Conservation (phyloP, 2,113 vertebrate genomes). For the Calypte anna region DNA sequence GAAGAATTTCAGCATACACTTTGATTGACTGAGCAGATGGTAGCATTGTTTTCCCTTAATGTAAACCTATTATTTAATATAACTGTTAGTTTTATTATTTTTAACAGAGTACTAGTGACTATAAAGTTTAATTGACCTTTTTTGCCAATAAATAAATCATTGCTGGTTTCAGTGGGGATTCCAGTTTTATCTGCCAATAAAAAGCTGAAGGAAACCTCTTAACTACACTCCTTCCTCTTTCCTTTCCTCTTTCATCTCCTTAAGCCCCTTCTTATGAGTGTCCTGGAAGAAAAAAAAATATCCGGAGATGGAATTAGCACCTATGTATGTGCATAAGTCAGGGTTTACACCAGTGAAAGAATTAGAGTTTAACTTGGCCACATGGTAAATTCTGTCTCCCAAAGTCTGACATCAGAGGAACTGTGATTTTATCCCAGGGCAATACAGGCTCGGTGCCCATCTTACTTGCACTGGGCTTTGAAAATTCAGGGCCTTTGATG, state of each 20-base stretch:
- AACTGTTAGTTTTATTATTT: slow-evolving; percentile 29
- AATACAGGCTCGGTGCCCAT: not conserved
- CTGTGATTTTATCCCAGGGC: not conserved
- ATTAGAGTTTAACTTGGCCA: not conserved
- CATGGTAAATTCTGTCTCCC: not conserved
- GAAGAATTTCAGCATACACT: slow-evolving; percentile 9
- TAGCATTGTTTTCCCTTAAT: not conserved
- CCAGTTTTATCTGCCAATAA: slow-evolving; percentile 36
- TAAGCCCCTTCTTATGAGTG: not conserved
- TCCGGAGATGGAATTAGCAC: not conserved
- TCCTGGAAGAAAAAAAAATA: slow-evolving; percentile 6
- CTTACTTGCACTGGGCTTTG: not conserved
- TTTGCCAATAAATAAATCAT: slow-evolving; percentile 15
- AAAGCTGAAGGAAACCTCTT: slow-evolving; percentile 20
- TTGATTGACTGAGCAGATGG: slow-evolving; percentile 39
- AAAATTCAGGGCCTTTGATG: not conserved
- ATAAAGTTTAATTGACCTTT: slow-evolving; percentile 44
- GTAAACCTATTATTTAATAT: slow-evolving; percentile 34
- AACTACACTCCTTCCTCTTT: not conserved
- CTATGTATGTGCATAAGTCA: not conserved
- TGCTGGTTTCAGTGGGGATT: not conserved
- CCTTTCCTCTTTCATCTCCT: slow-evolving; percentile 11
- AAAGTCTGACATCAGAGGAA: not conserved
- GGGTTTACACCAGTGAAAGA: not conserved
- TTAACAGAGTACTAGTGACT: slow-evolving; percentile 1